These are phyloP conservation scores for Tenualosa ilisha DNA, from an alignment of 2,797 vertebrate species.

Conservation along the genomic window DNA sequence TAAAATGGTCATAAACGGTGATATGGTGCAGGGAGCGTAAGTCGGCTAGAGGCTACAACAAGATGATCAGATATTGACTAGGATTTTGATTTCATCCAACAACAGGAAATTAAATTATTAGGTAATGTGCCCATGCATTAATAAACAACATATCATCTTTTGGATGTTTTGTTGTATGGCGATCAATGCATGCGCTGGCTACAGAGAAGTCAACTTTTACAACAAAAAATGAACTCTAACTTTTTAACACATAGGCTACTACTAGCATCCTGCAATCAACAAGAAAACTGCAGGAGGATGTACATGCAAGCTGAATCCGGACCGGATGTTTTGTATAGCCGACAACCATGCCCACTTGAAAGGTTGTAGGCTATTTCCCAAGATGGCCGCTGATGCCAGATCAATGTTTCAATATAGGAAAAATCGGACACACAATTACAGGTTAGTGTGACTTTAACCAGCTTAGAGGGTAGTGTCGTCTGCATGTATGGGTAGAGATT, in stretches of 20 bases:
- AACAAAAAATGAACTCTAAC: not conserved
- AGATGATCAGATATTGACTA: not conserved
- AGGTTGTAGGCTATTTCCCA: conserved; percentile 71
- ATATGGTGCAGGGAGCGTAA: not conserved
- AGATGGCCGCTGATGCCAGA: conserved; percentile 84
- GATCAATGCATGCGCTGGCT: not conserved
- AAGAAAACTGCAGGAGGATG: conserved; percentile 13
- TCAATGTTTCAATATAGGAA: conserved; percentile 79
- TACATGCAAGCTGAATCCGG: conserved; percentile 60
- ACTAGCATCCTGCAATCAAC: not conserved
- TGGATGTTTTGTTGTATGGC: not conserved
- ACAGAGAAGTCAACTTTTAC: not conserved
- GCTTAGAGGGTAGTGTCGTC: not conserved
- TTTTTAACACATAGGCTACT: not conserved
- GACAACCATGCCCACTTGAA: conserved; percentile 49
- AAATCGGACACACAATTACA: conserved; percentile 77
- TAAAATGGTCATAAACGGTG: not conserved
- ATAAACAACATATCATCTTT: not conserved
- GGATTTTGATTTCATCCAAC: not conserved
- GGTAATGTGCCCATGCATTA: not conserved
- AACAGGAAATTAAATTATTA: not conserved
- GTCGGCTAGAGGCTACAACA: not conserved
- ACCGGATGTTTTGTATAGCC: conserved; percentile 69
- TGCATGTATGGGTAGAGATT: not conserved
- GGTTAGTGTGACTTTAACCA: conserved; percentile 64